Base-by-base conservation (phyloP, 2,113 vertebrate species). In the Labrus mixtus region DNA sequence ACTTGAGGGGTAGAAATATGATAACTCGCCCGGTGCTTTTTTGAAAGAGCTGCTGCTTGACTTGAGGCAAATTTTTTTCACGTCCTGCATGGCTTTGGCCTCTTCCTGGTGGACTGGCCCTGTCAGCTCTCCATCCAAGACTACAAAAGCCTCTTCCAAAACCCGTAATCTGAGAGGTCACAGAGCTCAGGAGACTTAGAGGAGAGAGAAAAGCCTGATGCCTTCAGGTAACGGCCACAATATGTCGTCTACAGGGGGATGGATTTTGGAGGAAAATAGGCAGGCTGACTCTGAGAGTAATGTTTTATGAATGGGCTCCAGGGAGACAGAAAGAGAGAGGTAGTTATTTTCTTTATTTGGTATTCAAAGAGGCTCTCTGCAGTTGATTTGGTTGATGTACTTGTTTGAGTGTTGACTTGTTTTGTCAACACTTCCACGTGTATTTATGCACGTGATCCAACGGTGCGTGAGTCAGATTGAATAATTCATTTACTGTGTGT, bases 91-190 rank as follows among this genome's bases (percentile, higher is more conserved):
- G 50, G 74, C 64, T 59, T 58, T 57, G 68, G 50, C 68, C 76
- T 81, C 68, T 22, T 67, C 68, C 45, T 46, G 43, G 13, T 73
- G 39, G 57, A 61, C 51, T 43, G 1, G 19, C 66, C 66, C 46
- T 86, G 82, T 90, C 77, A 79, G 78, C 45, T 10, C 78, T 75
- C 86, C 82, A 79, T 68, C 68, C 25, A 1, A 20, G 23, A 81
- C 51, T 59, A 61, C 61, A 75, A 80, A 85, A 76, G 43, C 66
- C 53, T 67, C 59, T 64, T 66, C 70, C 62, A 70, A 70, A 62
- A 87, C 69, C 59, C 90, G 88, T 75, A 90, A 90, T 75, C 41
- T 58, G 78, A 90, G 79, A 83, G 58, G 66, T 79, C 55, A 62
- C 55, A 25, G 11, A 64, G 79, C 80, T 85, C 73, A 8, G 3